phyloP scores from a whole-genome alignment of 2,888 invertebrate genomes.

The Autographa pulchrina region DNA sequence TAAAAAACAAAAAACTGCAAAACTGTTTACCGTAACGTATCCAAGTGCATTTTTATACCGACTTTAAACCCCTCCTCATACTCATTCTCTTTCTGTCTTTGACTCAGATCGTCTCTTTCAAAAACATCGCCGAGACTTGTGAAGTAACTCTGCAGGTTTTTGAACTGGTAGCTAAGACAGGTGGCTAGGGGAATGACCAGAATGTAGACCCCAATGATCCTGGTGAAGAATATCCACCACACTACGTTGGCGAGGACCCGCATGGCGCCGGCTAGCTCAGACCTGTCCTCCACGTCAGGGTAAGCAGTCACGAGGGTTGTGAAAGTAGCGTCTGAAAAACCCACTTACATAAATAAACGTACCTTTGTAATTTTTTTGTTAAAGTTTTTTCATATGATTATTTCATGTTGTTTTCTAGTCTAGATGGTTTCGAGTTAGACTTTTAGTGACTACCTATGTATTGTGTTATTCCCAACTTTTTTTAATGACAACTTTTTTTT shows the following conservation, averaged over 20 bases:
- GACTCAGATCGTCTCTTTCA: constrained; percentile 51
- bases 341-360: not conserved
- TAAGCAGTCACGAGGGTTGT: constrained; percentile 67
- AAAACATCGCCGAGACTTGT: constrained; percentile 67
- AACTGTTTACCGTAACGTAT: constrained; percentile 70
- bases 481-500: no score
- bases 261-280: constrained; percentile 49
- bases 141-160: constrained; percentile 73
- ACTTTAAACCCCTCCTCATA: constrained; percentile 69
- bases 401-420: not conserved
- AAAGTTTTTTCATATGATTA: not conserved
- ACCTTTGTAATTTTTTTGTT: not conserved
- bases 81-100: constrained; percentile 64
- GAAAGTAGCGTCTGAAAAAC: constrained; percentile 61
- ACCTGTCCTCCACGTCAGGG: constrained; percentile 65
- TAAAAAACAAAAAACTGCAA: not conserved
- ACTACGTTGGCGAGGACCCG: constrained; percentile 57
- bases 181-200: constrained; percentile 61
- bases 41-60: constrained; percentile 72
- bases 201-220: constrained; percentile 54
- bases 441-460: no score
- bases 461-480: no score
- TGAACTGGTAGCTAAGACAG: constrained; percentile 69
- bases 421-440: not conserved
- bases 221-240: constrained; percentile 63